Evolutionary conservation across 2,113 vertebrate species (phyloP), one percentile per base, ranked within the genome.

Genomic region (Rhinolophus ferrumequinum): DNA sequence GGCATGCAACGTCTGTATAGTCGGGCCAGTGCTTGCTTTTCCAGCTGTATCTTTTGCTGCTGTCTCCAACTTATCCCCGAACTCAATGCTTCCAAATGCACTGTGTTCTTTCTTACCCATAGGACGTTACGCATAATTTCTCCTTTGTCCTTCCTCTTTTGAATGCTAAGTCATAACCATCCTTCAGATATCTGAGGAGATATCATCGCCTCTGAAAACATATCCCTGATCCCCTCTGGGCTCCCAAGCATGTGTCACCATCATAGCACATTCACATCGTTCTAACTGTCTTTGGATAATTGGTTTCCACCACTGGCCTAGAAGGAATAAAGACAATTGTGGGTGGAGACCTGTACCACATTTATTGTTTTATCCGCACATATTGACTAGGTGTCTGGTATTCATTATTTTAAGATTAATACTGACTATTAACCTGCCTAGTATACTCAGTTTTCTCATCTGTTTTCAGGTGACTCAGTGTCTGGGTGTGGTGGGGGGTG

Each of bases 321-420:
- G 6, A 88, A 73, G 14, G 13, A 95, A 72, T 67, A 19, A 87
- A 66, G 35, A 38, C 9, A 64, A 18, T 5, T 67, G 5, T 64
- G 33, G 60, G 21, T 58, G 90, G 24, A 15, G 33, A 19, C 28
- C 67, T 93, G 41, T 4, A 4, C 76, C 72, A 56, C 66, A 80
- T 72, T 80, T 44, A 47, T 50, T 80, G 30, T 84, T 92, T 9
- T 62, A 28, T n/a, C 5, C 24, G n/a, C 50, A 75, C 19, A 44
- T 94, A 69, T 79, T 79, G 38, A 56, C 80, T 75, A 66, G 54
- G 66, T 60, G 41, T 80, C 75, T 93, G 30, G 54, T 62, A 90
- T 83, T 92, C 70, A n/a, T 2, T 67, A 70, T 96, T 91, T 95
- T 95, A 62, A 82, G 38, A 58, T 94, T 76, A 90, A 87, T 88